These are phyloP conservation scores for Zootoca vivipara DNA, from an alignment of 2,113 vertebrate genomes.

Conservation along the genomic window DNA sequence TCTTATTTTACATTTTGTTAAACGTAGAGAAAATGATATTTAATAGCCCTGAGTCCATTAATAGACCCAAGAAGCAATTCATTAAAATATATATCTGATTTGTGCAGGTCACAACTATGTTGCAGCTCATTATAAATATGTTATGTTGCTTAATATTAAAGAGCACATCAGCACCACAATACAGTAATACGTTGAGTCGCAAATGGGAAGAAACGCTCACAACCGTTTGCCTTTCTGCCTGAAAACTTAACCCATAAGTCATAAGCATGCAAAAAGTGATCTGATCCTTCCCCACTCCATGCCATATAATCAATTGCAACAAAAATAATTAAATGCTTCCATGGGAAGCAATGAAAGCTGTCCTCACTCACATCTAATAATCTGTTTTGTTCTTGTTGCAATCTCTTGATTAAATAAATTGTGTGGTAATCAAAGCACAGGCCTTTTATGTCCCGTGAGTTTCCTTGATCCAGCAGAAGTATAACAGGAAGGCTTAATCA, in stretches of 20 bases:
- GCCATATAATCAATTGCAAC: slow-evolving; percentile 61
- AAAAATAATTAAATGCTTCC: slow-evolving; percentile 63
- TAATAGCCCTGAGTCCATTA: slow-evolving; percentile 42
- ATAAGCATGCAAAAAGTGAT: slow-evolving; percentile 56
- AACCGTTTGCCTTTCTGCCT: slow-evolving; percentile 57
- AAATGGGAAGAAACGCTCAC: slow-evolving; percentile 56
- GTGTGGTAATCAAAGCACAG: neutral
- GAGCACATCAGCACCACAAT: slow-evolving; percentile 59
- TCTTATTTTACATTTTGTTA: slow-evolving; percentile 33
- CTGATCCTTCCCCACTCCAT: slow-evolving; percentile 49
- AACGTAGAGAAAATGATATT: slow-evolving; percentile 38
- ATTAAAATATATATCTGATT: slow-evolving; percentile 65
- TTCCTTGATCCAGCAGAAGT: neutral
- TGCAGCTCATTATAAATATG: slow-evolving; percentile 67
- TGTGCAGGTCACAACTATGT: slow-evolving; percentile 59
- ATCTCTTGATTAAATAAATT: neutral
- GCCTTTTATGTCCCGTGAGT: neutral
- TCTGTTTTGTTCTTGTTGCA: neutral
- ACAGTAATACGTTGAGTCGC: slow-evolving; percentile 46
- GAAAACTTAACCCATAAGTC: slow-evolving; percentile 58
- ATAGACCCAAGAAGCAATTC: slow-evolving; percentile 53
- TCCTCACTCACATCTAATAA: slow-evolving; percentile 28
- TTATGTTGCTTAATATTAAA: slow-evolving; percentile 69
- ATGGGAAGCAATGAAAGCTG: slow-evolving; percentile 53
- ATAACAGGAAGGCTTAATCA: neutral